Percentiles rank a stretch among this genome's conserved stretches.
These are phyloP conservation scores for Galaxea fascicularis DNA, from an alignment of 92 coral and sea anemone species.

Conservation along the genomic window DNA sequence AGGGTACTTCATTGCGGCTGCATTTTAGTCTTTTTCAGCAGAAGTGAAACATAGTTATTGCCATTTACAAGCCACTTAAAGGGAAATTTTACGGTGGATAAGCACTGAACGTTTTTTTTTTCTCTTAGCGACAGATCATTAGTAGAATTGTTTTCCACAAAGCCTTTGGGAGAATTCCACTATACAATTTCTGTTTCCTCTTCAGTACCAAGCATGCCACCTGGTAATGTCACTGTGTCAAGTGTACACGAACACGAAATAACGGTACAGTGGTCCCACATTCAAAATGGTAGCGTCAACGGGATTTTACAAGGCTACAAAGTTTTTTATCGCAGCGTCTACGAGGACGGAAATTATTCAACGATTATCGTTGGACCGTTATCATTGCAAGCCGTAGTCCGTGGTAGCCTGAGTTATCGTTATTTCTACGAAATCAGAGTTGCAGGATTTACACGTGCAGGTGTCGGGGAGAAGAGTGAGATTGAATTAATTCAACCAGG, in stretches of 20 bases:
- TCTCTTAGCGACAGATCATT: background rate
- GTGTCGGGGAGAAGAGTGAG: constrained; percentile 19
- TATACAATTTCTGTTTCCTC: background rate
- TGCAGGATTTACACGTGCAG: constrained; percentile 27
- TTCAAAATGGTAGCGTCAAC: background rate
- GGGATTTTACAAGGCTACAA: constrained; percentile 13
- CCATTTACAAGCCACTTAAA: too few species aligned
- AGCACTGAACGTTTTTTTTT: too few species aligned
- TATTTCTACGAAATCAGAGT: constrained; percentile 17
- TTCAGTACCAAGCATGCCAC: constrained; percentile 20
- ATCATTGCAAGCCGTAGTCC: background rate
- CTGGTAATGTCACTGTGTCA: background rate
- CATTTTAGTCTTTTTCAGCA: too few species aligned
- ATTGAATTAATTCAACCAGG: background rate
- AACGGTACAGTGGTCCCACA: constrained; percentile 8
- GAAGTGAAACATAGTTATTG: too few species aligned
- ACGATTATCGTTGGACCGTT: background rate
- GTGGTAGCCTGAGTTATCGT: background rate
- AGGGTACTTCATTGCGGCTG: too few species aligned
- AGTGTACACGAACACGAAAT: background rate
- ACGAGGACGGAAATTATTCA: constrained; percentile 2
- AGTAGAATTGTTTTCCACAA: background rate
- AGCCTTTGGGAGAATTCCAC: background rate
- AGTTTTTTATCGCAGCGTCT: constrained; percentile 7
- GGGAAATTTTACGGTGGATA: too few species aligned